phyloP scores from a whole-genome alignment of 1,140 invertebrate species.

The Drosophila ogumai region DNA sequence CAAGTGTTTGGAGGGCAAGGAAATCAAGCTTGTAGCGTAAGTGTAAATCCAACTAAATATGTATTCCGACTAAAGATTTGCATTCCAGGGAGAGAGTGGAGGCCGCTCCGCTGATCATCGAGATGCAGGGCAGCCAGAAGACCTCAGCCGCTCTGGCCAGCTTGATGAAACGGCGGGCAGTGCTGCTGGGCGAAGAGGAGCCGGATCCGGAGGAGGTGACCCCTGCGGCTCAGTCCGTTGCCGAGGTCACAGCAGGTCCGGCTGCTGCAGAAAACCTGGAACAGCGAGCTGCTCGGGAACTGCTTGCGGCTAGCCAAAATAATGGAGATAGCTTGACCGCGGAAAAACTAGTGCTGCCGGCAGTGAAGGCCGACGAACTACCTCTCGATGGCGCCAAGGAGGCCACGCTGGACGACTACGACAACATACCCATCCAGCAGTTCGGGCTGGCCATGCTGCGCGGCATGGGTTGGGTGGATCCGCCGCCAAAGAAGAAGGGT shows the following conservation, averaged over 20 bases:
- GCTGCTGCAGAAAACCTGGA: slow-evolving; percentile 85
- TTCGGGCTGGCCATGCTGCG: slow-evolving; percentile 96
- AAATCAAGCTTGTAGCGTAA: slow-evolving; percentile 90
- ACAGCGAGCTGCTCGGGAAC: slow-evolving; percentile 86
- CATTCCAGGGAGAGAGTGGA: slow-evolving; percentile 86
- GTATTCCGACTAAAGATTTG: neutral
- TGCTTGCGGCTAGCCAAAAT: slow-evolving; percentile 66
- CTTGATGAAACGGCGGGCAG: slow-evolving; percentile 70
- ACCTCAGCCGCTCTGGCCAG: slow-evolving; percentile 86
- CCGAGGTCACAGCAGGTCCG: slow-evolving; percentile 63
- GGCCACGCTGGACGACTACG: slow-evolving; percentile 95
- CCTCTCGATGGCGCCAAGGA: slow-evolving; percentile 87
- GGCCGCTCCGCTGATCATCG: slow-evolving; percentile 87
- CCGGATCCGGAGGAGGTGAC: slow-evolving; percentile 38
- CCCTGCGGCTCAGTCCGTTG: slow-evolving; percentile 46
- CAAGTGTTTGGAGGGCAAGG: slow-evolving; percentile 90
- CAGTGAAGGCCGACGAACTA: slow-evolving; percentile 85
- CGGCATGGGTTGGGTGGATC: slow-evolving; percentile 95
- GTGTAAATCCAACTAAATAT: slow-evolving; percentile 31
- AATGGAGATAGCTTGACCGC: slow-evolving; percentile 83
- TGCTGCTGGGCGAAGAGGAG: slow-evolving; percentile 74
- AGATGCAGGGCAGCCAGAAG: slow-evolving; percentile 86
- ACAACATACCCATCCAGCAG: slow-evolving; percentile 93
- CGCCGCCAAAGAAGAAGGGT: slow-evolving; percentile 88
- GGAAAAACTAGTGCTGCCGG: slow-evolving; percentile 86